phyloP scores from a whole-genome alignment of 2,113 vertebrate genomes.

The Balaenoptera acutorostrata region DNA sequence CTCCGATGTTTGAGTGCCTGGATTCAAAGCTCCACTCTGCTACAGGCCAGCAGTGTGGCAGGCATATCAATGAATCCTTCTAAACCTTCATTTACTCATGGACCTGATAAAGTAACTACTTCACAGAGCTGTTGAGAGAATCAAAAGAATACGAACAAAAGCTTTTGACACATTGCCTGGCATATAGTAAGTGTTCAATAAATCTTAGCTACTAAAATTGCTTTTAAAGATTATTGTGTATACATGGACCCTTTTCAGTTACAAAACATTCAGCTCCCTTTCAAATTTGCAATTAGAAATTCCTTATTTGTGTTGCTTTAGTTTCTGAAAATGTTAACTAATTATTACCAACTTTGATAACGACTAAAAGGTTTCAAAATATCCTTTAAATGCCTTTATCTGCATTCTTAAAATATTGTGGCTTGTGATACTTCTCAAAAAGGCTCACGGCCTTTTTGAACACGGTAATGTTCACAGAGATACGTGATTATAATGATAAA shows the following conservation, averaged over 20 bases:
- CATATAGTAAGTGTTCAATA: not conserved
- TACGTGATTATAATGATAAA: not conserved
- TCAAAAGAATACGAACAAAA: not conserved
- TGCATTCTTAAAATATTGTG: not conserved
- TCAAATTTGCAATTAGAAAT: not conserved
- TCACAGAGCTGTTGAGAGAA: not conserved
- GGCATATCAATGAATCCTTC: not conserved
- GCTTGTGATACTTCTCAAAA: constrained; percentile 3
- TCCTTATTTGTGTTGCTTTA: not conserved
- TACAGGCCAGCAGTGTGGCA: not conserved
- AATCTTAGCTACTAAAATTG: constrained; percentile 18
- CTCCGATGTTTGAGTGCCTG: not conserved
- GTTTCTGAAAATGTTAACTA: constrained; percentile 10
- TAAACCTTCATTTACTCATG: not conserved
- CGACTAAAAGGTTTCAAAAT: not conserved
- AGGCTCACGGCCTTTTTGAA: not conserved
- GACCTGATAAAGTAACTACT: not conserved
- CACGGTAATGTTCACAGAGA: not conserved
- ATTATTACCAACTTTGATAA: not conserved
- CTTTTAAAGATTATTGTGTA: not conserved
- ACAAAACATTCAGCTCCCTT: not conserved
- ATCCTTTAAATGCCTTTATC: not conserved
- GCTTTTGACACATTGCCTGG: not conserved
- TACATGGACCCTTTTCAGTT: not conserved
- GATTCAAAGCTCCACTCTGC: not conserved